phyloP scores from a whole-genome alignment of 1,140 invertebrate species.

The Drosophila tani region DNA sequence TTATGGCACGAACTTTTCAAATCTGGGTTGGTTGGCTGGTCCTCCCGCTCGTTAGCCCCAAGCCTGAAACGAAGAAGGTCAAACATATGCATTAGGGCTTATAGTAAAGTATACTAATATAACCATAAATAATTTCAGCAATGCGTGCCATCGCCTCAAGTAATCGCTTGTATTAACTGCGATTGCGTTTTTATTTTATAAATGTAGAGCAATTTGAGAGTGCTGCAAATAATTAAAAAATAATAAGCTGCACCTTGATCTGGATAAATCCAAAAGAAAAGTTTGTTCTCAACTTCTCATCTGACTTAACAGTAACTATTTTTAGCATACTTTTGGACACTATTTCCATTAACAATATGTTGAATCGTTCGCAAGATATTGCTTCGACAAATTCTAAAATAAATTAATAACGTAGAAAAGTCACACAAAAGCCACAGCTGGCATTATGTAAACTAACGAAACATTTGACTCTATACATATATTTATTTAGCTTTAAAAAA shows the following conservation, averaged over 20 bases:
- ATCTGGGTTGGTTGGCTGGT: slow-evolving; percentile 43
- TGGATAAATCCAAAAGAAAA: background rate
- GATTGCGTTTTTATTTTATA: slow-evolving; percentile 1
- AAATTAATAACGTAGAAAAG: slow-evolving; percentile 12
- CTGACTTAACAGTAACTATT: background rate
- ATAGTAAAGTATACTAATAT: slow-evolving; percentile 19
- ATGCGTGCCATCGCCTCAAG: slow-evolving; percentile 18
- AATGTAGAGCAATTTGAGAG: slow-evolving; percentile 7
- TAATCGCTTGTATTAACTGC: slow-evolving; percentile 18
- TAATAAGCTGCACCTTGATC: background rate
- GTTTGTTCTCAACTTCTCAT: too few relatives aligned
- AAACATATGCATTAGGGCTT: slow-evolving; percentile 32
- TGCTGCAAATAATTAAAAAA: background rate
- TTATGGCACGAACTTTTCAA: slow-evolving; percentile 67
- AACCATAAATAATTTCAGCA: slow-evolving; percentile 32
- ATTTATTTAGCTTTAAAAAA: slow-evolving; percentile 6
- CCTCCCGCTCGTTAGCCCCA: slow-evolving; percentile 30
- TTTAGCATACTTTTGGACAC: background rate
- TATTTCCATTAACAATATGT: background rate
- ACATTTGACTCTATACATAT: background rate
- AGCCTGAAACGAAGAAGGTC: slow-evolving; percentile 53
- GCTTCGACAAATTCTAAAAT: background rate
- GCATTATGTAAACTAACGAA: slow-evolving; percentile 15
- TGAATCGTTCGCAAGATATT: background rate
- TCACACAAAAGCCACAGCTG: slow-evolving; percentile 12